Evolutionary conservation across 2,888 invertebrate genomes (phyloP).

Genomic region (Oxystoma pomonae): DNA sequence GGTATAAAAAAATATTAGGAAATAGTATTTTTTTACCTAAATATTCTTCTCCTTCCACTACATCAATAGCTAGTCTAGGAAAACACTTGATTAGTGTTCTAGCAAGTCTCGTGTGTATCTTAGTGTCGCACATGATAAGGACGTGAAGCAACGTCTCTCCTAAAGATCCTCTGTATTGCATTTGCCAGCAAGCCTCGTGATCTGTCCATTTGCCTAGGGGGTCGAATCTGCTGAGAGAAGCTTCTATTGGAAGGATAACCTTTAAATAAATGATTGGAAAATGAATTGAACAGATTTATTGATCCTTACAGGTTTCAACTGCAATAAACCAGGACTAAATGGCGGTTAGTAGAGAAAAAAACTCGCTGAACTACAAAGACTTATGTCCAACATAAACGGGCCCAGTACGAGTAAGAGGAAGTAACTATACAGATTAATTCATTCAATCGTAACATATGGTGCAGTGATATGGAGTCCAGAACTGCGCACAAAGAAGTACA

Average conservation of each 20-base stretch:
- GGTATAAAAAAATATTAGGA: too few species aligned
- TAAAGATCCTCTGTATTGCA: slow-evolving; percentile 91
- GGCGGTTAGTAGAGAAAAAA: too few species aligned
- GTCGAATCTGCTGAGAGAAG: slow-evolving; percentile 78
- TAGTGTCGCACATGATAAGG: slow-evolving; percentile 90
- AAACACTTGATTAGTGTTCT: slow-evolving; percentile 86
- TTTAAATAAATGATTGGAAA: slow-evolving; percentile 7
- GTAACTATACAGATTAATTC: too few species aligned
- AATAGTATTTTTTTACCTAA: slow-evolving; percentile 44
- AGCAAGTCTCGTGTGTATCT: slow-evolving; percentile 75
- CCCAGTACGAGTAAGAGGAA: too few species aligned
- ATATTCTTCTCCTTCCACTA: slow-evolving; percentile 97
- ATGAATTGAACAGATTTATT: too few species aligned
- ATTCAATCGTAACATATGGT: too few species aligned
- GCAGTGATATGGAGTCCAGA: too few species aligned
- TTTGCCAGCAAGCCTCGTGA: slow-evolving; percentile 96
- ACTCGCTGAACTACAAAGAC: too few species aligned
- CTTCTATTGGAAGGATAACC: slow-evolving; percentile 82
- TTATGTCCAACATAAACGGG: too few species aligned
- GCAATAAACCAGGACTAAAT: too few species aligned
- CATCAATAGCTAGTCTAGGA: slow-evolving; percentile 85
- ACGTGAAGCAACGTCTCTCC: slow-evolving; percentile 95
- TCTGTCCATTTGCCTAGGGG: slow-evolving; percentile 85
- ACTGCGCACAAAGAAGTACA: too few species aligned
- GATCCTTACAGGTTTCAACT: too few species aligned